Percentiles rank a stretch among this genome's conserved stretches.
phyloP scores from a whole-genome alignment of 2,113 vertebrate genomes.

The Felis chaus region DNA sequence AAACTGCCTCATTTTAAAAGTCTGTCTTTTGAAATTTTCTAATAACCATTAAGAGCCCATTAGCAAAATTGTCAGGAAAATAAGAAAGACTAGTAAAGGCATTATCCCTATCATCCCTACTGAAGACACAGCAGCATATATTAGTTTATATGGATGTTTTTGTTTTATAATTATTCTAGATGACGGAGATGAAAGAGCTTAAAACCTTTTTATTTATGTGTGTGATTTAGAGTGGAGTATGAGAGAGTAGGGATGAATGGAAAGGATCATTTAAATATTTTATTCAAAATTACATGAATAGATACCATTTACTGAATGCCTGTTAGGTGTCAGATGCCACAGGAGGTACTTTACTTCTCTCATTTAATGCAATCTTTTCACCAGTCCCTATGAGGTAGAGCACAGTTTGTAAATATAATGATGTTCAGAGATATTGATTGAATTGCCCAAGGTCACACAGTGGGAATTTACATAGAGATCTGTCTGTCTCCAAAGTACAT shows the following conservation, averaged over 20 bases:
- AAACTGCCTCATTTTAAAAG: conserved; percentile 34
- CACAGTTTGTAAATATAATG: not conserved
- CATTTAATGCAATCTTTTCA: not conserved
- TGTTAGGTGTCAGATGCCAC: not conserved
- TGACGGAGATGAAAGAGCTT: conserved; percentile 4
- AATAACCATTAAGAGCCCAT: conserved; percentile 8
- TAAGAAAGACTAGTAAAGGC: not conserved
- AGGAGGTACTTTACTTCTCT: not conserved
- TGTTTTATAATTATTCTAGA: conserved; percentile 16
- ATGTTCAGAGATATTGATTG: not conserved
- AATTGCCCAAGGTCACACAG: not conserved
- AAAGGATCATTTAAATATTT: not conserved
- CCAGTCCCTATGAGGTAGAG: not conserved
- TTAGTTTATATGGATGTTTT: not conserved
- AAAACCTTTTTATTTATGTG: not conserved
- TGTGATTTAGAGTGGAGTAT: not conserved
- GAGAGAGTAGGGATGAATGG: not conserved
- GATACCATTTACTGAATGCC: not conserved
- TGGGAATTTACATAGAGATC: not conserved
- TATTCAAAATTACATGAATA: not conserved
- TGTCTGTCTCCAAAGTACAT: not conserved
- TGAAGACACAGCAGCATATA: not conserved
- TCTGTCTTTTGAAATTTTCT: conserved; percentile 40
- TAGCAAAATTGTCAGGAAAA: conserved; percentile 49
- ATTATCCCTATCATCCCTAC: not conserved